Conservation (phyloP, 2,888 invertebrate genomes). For the Pilophorus perplexus region DNA sequence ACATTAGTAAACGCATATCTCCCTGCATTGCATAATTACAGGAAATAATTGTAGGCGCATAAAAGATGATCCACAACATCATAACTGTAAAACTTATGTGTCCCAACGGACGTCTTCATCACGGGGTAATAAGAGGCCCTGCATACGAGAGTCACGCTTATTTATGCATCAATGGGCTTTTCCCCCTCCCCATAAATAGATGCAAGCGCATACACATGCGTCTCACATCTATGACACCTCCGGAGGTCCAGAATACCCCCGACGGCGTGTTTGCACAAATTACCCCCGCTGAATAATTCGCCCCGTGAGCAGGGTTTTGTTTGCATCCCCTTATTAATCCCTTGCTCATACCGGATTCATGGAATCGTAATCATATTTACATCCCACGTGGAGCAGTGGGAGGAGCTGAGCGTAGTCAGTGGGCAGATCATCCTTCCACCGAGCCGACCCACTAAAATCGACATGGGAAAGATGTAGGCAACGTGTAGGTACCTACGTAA, state of each 20-base stretch:
- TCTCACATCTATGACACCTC: conserved; percentile 1
- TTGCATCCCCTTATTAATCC: conserved; percentile 20
- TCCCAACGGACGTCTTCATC: too few relatives aligned
- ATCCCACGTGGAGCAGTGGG: not conserved
- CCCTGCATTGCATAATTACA: too few relatives aligned
- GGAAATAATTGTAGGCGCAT: too few relatives aligned
- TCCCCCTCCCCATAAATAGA: not conserved
- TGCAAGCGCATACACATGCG: not conserved
- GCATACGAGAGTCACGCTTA: not conserved
- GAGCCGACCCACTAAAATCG: too few relatives aligned
- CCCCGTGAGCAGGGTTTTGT: conserved; percentile 5
- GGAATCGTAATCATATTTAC: conserved; percentile 29
- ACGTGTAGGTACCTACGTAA: too few relatives aligned
- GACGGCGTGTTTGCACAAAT: conserved; percentile 14
- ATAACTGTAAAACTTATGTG: too few relatives aligned
- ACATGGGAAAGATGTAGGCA: too few relatives aligned
- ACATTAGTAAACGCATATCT: too few relatives aligned
- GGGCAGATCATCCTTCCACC: too few relatives aligned
- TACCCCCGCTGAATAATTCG: conserved; percentile 16
- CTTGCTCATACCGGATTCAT: conserved; percentile 26
- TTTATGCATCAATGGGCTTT: not conserved
- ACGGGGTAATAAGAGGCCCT: too few relatives aligned
- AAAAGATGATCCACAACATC: too few relatives aligned
- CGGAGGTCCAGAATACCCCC: not conserved
- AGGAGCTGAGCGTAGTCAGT: too few relatives aligned